A percentile compares a stretch with the other conserved stretches of the same genome.
phyloP scores from a whole-genome alignment of 2,797 vertebrate species.

The Agapornis canus region DNA sequence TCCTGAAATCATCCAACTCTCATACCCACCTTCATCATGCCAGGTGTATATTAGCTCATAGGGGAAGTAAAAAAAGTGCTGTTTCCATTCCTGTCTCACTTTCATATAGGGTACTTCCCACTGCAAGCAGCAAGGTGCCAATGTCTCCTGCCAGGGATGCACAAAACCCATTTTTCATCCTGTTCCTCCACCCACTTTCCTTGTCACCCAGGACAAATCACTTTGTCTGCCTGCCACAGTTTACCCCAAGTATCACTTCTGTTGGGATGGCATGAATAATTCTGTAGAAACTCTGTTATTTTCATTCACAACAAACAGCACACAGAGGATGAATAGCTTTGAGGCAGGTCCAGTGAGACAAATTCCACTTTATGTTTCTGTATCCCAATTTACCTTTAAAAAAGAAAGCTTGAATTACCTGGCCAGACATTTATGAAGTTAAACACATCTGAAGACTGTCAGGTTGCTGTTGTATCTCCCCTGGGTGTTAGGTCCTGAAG shows the following conservation, averaged over 20 bases:
- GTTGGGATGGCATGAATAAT: slow-evolving; percentile 1
- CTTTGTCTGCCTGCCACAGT: background rate
- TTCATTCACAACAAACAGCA: background rate
- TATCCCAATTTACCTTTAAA: background rate
- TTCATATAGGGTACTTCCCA: background rate
- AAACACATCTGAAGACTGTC: background rate
- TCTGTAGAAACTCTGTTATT: background rate
- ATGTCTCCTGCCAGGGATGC: background rate
- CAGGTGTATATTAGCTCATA: background rate
- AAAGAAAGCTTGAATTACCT: background rate
- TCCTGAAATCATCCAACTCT: background rate
- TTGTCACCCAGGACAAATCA: background rate
- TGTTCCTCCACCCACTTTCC: background rate
- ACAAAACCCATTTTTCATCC: background rate
- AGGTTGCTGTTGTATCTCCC: background rate
- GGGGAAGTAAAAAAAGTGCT: background rate
- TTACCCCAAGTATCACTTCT: background rate
- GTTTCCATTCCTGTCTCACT: background rate
- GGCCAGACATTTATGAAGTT: background rate
- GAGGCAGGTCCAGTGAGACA: background rate
- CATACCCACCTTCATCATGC: background rate
- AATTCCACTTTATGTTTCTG: background rate
- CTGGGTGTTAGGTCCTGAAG: background rate
- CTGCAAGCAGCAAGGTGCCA: background rate
- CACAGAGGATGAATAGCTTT: background rate